phyloP scores from a whole-genome alignment of 2,888 invertebrate genomes.

The Epirrhoe tristata region DNA sequence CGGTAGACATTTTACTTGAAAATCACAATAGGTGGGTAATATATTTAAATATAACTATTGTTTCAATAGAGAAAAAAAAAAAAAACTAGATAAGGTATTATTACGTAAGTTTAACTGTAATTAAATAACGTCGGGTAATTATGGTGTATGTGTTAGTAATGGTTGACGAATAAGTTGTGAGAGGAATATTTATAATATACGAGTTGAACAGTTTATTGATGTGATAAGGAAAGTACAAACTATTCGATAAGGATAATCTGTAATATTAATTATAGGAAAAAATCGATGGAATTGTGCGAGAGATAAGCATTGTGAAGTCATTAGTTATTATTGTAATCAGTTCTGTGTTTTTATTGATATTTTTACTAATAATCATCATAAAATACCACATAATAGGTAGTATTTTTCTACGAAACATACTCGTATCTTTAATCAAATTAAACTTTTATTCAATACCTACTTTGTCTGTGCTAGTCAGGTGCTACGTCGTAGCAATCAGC shows the following conservation, averaged over 20 bases:
- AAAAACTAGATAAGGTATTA: too few species aligned
- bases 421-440: too few species aligned
- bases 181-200: slow-evolving; percentile 11
- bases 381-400: neutral
- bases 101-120: neutral
- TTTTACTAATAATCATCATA: neutral
- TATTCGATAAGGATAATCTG: slow-evolving; percentile 16
- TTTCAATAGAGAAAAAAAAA: too few species aligned
- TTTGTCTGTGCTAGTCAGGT: slow-evolving; percentile 3
- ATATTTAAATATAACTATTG: too few species aligned
- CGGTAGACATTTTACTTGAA: slow-evolving; percentile 2
- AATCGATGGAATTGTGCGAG: slow-evolving; percentile 13
- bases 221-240: slow-evolving; percentile 15
- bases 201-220: neutral
- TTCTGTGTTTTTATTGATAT: neutral
- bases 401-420: too few species aligned
- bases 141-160: slow-evolving; percentile 3
- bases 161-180: neutral
- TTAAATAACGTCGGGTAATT: neutral
- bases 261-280: slow-evolving; percentile 23
- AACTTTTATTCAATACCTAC: neutral
- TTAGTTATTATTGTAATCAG: slow-evolving; percentile 1
- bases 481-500: slow-evolving; percentile 28
- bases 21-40: neutral
- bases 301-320: slow-evolving; percentile 9